Conservation (phyloP, 2,888 invertebrate genomes). For the Caradrina kadenii region DNA sequence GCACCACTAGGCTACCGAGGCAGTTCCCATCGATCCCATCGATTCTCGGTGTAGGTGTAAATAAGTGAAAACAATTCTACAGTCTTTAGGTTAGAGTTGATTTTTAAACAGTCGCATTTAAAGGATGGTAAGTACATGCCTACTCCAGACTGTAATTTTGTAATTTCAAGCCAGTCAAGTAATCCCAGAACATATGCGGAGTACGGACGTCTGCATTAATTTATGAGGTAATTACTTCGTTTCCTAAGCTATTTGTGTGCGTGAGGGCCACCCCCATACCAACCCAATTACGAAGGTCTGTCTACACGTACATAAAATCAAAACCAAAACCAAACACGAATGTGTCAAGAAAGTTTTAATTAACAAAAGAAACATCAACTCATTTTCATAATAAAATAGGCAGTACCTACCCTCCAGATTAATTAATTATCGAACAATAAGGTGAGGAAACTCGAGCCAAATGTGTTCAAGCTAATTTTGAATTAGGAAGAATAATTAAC, state of each 20-base stretch:
- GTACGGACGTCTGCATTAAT: background rate
- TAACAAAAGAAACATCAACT: constrained; percentile 32
- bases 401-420: background rate
- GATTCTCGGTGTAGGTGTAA: too few relatives aligned
- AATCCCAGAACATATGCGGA: background rate
- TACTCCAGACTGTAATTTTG: background rate
- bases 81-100: background rate
- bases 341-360: constrained; percentile 29
- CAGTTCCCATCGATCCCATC: too few relatives aligned
- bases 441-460: constrained; percentile 12
- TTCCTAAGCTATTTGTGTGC: background rate
- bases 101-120: background rate
- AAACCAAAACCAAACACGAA: constrained; percentile 20
- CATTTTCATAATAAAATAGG: constrained; percentile 19
- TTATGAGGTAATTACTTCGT: constrained; percentile 8
- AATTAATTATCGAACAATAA: constrained; percentile 16
- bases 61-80: too few relatives aligned
- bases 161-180: background rate
- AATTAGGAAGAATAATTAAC: constrained; percentile 44
- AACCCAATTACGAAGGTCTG: constrained; percentile 15
- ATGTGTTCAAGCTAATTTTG: constrained; percentile 37
- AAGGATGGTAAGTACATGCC: too few relatives aligned
- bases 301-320: constrained; percentile 10
- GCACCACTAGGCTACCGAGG: too few relatives aligned
- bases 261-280: background rate